Base-by-base conservation (phyloP, 1,140 invertebrate genomes). In the Schlechtendalia chinensis region DNA sequence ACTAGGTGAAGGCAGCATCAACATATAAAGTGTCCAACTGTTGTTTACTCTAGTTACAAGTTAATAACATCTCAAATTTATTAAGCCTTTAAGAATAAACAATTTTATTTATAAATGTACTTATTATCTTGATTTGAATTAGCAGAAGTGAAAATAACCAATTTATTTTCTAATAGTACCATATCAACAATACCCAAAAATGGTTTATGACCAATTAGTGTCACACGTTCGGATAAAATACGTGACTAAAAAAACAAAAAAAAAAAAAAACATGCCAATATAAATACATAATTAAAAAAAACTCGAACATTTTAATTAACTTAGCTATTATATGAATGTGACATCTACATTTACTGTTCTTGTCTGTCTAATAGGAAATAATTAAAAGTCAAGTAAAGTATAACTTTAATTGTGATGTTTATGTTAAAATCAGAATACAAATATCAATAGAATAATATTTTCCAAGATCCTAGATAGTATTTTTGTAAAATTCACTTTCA, bases 111-210 rank as follows among this genome's bases (percentile, higher is more conserved):
- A 29, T 83, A 82, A 56, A 50, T 8, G 16, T 79, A 79, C 74
- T 63, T 79, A 71, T 74, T 39, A 53, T 71, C 65, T 53, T 59
- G 27, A 80, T 58, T 58, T 50, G 86, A 87, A 58, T 92, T 90
- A 2, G 88, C 87, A 83, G 88, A 89, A 5, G 90, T 89, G 2
- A 94, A 85, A 5, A 94, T 86, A 19, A 92, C 86, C 5, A 94
- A 85, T 83, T 89, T 89, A 80, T 88, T 88, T 45, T 89, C 88
- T 6, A 90, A 88, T 0, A 90, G 86, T 17, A 91, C 85, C 1
- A 93, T 84, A 82, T 89, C 87, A 81, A 92, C 89, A 11, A 93
- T 90, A 12, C 91, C 91, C 72, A 93, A 85, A 83, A 94, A 94
- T 0, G 92, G 91, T 77, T 91, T 87, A 32, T 93, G 83, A 5